Base-by-base conservation (phyloP, 2,888 invertebrate species). In the Clunio marinus region DNA sequence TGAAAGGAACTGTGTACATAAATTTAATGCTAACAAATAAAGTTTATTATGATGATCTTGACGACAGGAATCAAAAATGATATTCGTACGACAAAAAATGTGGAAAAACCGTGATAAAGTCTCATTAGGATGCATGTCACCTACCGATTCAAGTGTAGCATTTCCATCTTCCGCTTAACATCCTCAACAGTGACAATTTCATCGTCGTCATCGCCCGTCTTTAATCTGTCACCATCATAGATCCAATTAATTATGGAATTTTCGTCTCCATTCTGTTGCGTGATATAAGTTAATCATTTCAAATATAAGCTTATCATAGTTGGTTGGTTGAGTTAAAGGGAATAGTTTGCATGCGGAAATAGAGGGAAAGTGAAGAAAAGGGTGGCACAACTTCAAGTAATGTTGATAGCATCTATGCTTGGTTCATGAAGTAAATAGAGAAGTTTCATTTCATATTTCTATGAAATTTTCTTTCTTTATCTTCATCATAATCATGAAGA, bases 91-190 rank as follows among this genome's bases (percentile, higher is more conserved):
- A 32, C 35, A 32, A 32, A 13, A n/a, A n/a, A n/a, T n/a, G 2
- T 41, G 41, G 20, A 51, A 51, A 4, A 20, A 10, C 51, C 51
- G 22, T 7, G 51, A 4, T 51, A 5, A 8, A 25, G 24, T 15
- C 27, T 24, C 59, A 59, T 45, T 63, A 28, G 13, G 22, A 63
- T 37, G 24, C 45, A 41, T 63, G 63, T 63, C 63, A 66, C 58
- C 57, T 27, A 58, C 58, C 75, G 76, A 45, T 76, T 75, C 41
- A 79, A 71, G 72, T 79, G 79, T 65, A 79, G 76, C 69, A 77
- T 75, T 57, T 77, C 76, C 77, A 79, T 78, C 37, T 77, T 76
- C 8, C 76, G 75, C 67, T 77, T 78, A 4, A 79, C 78, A 69
- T 79, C 76, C 10, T 78, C 76, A 1, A 73, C 72, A 0, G 79